Evolutionary conservation across 2,113 vertebrate genomes (phyloP).

Genomic region (Channa argus): DNA sequence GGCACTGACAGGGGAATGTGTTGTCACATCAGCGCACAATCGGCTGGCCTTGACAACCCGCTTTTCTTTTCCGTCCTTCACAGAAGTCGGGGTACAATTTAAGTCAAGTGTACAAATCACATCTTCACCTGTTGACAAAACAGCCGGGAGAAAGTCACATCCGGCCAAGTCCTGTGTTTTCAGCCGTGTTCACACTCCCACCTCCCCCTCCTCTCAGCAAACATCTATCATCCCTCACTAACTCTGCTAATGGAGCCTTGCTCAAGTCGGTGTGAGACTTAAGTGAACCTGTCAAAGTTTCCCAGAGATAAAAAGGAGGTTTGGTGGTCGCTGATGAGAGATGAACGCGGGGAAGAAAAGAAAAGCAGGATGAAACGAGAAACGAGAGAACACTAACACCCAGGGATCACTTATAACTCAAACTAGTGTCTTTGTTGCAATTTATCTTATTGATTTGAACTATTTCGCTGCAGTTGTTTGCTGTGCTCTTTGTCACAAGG

Average conservation of each 20-base stretch:
- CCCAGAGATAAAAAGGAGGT: conserved; percentile 36
- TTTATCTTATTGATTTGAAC: conserved; percentile 14
- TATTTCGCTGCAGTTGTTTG: neutral
- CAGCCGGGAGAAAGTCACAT: conserved; percentile 66
- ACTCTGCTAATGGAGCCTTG: conserved; percentile 38
- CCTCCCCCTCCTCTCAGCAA: conserved; percentile 5
- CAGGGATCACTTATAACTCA: neutral
- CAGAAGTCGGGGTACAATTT: conserved; percentile 28
- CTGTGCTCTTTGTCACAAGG: conserved; percentile 6
- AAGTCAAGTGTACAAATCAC: conserved; percentile 58
- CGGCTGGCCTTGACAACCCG: neutral
- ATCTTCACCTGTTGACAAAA: conserved; percentile 70
- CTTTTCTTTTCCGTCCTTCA: conserved; percentile 4
- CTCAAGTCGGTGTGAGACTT: conserved; percentile 19
- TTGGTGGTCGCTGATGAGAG: conserved; percentile 45
- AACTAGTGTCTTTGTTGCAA: neutral
- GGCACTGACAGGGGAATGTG: conserved; percentile 30
- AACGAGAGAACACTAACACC: neutral
- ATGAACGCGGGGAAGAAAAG: neutral
- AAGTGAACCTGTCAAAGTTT: conserved; percentile 56
- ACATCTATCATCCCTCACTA: conserved; percentile 48
- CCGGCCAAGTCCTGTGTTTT: conserved; percentile 57
- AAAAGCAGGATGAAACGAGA: neutral
- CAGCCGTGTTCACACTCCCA: conserved; percentile 30
- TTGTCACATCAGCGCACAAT: conserved; percentile 52